phyloP scores from a whole-genome alignment of 2,113 vertebrate genomes.

The Otocyon megalotis region DNA sequence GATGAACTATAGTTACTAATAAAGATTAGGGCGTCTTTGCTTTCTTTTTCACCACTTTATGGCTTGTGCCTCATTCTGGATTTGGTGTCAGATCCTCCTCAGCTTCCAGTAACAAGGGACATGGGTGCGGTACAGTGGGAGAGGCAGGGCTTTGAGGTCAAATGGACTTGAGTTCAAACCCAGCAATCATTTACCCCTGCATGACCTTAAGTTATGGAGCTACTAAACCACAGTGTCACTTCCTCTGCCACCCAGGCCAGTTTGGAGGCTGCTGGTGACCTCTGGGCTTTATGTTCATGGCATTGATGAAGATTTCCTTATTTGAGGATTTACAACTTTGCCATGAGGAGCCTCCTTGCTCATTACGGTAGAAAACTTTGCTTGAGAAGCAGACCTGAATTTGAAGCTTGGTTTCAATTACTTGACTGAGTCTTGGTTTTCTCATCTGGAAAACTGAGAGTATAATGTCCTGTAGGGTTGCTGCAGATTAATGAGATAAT shows the following conservation, averaged over 20 bases:
- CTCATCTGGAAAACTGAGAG: neutral
- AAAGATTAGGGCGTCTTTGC: neutral
- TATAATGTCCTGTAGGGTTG: neutral
- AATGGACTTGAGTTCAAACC: neutral
- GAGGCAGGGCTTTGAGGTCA: neutral
- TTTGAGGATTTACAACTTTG: neutral
- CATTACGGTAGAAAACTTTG: neutral
- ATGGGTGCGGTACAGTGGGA: neutral
- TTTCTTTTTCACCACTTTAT: conserved; percentile 44
- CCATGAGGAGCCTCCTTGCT: neutral
- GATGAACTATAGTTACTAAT: neutral
- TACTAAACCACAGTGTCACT: neutral
- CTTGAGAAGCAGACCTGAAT: neutral
- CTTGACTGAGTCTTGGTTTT: conserved; percentile 9
- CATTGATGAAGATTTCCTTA: neutral
- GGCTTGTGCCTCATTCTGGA: neutral
- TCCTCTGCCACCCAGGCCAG: neutral
- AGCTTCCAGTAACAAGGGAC: conserved; percentile 45
- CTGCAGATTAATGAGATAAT: neutral
- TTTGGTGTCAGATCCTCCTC: neutral
- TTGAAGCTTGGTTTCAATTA: neutral
- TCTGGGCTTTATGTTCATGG: neutral
- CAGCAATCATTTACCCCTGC: neutral
- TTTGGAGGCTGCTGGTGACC: neutral
- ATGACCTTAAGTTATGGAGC: conserved; percentile 46